Evolutionary conservation across 2,113 vertebrate species (phyloP).

Genomic region (Marcusenius ussheri): DNA sequence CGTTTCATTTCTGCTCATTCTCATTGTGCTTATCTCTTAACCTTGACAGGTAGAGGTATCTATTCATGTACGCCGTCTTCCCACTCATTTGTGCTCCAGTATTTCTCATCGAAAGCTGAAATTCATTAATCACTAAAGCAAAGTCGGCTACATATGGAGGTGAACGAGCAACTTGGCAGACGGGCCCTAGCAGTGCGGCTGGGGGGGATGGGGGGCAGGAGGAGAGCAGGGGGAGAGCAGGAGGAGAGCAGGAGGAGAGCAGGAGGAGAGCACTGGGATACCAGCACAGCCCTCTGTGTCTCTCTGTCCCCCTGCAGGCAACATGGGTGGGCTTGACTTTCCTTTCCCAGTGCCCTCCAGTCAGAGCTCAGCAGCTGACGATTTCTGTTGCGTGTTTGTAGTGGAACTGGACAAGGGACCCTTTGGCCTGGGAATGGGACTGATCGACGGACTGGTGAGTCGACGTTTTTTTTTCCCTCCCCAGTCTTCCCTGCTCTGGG

Average conservation of each 20-base stretch:
- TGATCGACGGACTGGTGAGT: constrained; percentile 90
- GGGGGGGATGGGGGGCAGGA: too few relatives aligned
- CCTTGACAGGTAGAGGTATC: neutral
- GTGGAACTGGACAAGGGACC: constrained; percentile 92
- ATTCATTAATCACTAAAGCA: neutral
- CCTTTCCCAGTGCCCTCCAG: constrained; percentile 68
- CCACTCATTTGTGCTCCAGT: neutral
- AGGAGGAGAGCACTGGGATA: constrained; percentile 11
- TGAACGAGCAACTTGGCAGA: neutral
- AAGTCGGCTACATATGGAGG: neutral
- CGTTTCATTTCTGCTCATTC: neutral
- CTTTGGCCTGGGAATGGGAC: constrained; percentile 88
- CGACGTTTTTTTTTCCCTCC: neutral
- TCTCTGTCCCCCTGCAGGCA: constrained; percentile 60
- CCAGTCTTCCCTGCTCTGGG: neutral
- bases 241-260: neutral
- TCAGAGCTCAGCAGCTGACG: constrained; percentile 68
- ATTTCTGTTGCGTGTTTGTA: constrained; percentile 81
- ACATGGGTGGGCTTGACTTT: constrained; percentile 65
- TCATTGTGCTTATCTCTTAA: neutral
- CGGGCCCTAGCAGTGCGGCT: neutral
- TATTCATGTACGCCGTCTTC: neutral
- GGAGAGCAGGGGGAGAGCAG: neutral
- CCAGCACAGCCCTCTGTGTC: constrained; percentile 36
- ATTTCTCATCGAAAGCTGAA: neutral